phyloP scores from a whole-genome alignment of 1,140 invertebrate genomes.

The Gryllus bimaculatus region DNA sequence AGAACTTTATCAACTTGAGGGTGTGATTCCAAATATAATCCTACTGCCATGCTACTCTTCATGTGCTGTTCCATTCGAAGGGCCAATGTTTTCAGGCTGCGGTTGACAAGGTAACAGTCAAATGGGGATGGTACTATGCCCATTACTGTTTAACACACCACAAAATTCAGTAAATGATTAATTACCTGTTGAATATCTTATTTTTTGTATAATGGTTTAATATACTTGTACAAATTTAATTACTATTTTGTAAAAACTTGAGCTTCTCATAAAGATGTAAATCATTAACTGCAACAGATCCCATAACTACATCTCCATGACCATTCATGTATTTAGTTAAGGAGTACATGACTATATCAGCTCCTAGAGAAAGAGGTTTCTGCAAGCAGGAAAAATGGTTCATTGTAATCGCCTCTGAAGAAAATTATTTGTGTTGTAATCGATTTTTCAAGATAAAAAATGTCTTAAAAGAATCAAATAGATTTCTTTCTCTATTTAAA shows the following conservation, averaged over 20 bases:
- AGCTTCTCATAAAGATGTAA: slow-evolving; percentile 62
- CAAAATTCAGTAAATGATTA: not conserved
- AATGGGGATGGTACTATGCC: slow-evolving; percentile 93
- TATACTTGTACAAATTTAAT: slow-evolving; percentile 23
- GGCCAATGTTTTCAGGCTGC: slow-evolving; percentile 91
- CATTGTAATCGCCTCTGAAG: no score
- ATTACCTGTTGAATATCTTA: not conserved
- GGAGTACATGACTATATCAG: slow-evolving; percentile 87
- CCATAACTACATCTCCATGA: slow-evolving; percentile 97
- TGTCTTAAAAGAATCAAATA: no score
- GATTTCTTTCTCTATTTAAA: no score
- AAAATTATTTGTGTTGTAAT: no score
- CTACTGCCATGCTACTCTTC: slow-evolving; percentile 65
- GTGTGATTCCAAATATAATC: slow-evolving; percentile 69
- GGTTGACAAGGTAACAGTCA: slow-evolving; percentile 88
- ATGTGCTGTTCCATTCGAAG: slow-evolving; percentile 85
- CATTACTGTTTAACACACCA: slow-evolving; percentile 46
- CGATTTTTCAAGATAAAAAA: no score
- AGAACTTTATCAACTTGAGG: slow-evolving; percentile 33
- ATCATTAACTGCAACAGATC: slow-evolving; percentile 66
- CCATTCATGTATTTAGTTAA: slow-evolving; percentile 98
- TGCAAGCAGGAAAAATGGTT: slow-evolving; percentile 29
- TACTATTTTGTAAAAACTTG: slow-evolving; percentile 85
- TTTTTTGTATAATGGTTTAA: not conserved
- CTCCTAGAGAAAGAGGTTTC: slow-evolving; percentile 81